Conservation (phyloP, 2,888 invertebrate genomes). For the Slavum lentiscoides region DNA sequence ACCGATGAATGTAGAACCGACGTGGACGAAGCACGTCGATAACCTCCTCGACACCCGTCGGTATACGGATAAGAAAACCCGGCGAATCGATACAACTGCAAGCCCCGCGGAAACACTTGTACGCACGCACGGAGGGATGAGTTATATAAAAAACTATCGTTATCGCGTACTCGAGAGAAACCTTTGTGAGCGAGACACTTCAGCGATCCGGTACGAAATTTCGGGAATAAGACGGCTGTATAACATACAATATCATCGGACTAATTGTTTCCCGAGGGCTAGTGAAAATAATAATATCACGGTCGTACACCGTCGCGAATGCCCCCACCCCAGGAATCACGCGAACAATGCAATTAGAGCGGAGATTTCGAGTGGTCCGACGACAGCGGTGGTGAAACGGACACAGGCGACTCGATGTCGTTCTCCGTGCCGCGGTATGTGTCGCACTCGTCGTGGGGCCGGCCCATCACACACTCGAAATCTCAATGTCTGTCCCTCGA, state of each 20-base stretch:
- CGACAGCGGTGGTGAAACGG: constrained; percentile 21
- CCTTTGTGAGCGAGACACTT: constrained; percentile 19
- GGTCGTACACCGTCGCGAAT: constrained; percentile 25
- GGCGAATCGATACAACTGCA: too few relatives aligned
- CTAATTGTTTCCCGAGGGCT: constrained; percentile 47
- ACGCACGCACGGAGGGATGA: too few relatives aligned
- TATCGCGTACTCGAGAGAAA: constrained; percentile 10
- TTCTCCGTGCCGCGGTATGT: neutral
- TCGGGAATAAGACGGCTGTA: neutral
- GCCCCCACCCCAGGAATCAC: constrained; percentile 33
- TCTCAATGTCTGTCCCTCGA: neutral
- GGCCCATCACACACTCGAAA: neutral
- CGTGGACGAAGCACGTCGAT: too few relatives aligned
- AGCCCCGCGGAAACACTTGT: neutral
- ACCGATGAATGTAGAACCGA: too few relatives aligned
- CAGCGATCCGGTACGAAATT: constrained; percentile 20
- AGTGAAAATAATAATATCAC: constrained; percentile 5
- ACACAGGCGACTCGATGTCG: constrained; percentile 35
- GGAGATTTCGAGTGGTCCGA: constrained; percentile 37
- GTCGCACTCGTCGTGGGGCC: neutral
- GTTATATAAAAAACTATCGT: constrained; percentile 7
- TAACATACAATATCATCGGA: neutral
- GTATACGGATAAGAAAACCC: too few relatives aligned
- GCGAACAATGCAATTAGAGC: constrained; percentile 50
- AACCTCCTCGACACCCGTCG: too few relatives aligned